Evolutionary conservation across 1,140 invertebrate species (phyloP), one percentile per base, ranked within the genome.

Genomic region (Anoplophora glabripennis): DNA sequence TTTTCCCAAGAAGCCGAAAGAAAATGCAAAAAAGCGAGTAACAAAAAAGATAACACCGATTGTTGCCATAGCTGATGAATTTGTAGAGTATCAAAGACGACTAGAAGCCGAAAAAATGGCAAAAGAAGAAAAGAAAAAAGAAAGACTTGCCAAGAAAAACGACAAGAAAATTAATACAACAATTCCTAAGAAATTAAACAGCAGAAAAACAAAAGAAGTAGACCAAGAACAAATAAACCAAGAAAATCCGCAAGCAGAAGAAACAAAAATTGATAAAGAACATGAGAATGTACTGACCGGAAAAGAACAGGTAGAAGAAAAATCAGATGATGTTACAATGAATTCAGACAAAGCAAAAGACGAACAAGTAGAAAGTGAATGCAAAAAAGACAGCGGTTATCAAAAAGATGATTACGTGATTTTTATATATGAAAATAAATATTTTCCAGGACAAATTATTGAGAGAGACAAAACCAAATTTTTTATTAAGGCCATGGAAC

Each of bases 21-120:
- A 54, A 54, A 44, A n/a, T n/a, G 15, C 53, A n/a, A 34, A 54
- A 41, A 54, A 42, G 12, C 28, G n/a, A 44, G 40, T 28, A 21
- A 54, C 5, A 15, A 54, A 21, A 54, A 54, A 45, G 45, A 34
- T 54, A 12, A 54, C 37, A 28, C 28, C 40, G 11, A 41, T 45
- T 10, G 53, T 54, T 38, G 38, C 21, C 45, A 54, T 45, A n/a
- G n/a, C 53, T 34, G 53, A 42, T 45, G 40, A 54, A 44, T 54
- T 54, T 9, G 33, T 44, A 9, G 53, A 54, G 34, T 54, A 55
- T 34, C 53, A 55, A 17, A 33, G 28, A 55, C 44, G 53, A 46
- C 14, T 44, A 18, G 53, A 55, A 55, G 36, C 15, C 21, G 53
- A 55, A 35, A 55, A 55, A 46, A 18, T 33, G 53, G 12, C 44